phyloP scores from a whole-genome alignment of 2,113 vertebrate species.

The Chaetops frenatus region DNA sequence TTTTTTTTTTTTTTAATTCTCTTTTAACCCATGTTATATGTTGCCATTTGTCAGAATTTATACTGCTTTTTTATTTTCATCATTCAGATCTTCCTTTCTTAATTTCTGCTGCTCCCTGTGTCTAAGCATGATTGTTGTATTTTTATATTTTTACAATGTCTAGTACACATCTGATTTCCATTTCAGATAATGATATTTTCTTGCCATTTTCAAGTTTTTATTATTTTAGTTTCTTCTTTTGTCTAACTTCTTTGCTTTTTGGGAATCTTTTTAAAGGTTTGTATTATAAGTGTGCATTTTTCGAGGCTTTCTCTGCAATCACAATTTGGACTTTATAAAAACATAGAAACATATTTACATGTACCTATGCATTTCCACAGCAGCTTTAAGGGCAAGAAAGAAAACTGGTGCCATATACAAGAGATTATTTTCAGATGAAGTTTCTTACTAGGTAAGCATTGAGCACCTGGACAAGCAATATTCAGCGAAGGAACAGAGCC shows the following conservation, averaged over 20 bases:
- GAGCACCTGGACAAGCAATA: not conserved
- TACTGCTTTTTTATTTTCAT: not conserved
- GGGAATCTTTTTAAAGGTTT: not conserved
- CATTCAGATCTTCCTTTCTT: not conserved
- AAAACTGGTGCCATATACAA: not conserved
- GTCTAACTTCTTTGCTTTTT: not conserved
- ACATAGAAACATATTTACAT: not conserved
- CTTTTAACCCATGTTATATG: not conserved
- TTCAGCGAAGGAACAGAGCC: not conserved
- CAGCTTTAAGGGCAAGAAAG: not conserved
- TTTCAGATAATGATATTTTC: not conserved
- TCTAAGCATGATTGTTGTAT: not conserved
- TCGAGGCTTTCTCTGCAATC: not conserved
- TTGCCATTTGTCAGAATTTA: not conserved
- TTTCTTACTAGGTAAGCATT: not conserved
- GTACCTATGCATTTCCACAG: not conserved
- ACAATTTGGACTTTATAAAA: not conserved
- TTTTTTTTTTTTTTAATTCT: not conserved
- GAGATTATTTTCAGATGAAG: not conserved
- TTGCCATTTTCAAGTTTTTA: not conserved
- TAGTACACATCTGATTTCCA: not conserved
- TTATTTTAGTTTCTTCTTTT: not conserved
- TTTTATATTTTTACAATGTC: not conserved
- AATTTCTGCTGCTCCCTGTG: not conserved
- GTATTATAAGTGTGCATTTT: not conserved